Conservation (phyloP, 2,113 vertebrate genomes). For the Heterotilapia buettikoferi region DNA sequence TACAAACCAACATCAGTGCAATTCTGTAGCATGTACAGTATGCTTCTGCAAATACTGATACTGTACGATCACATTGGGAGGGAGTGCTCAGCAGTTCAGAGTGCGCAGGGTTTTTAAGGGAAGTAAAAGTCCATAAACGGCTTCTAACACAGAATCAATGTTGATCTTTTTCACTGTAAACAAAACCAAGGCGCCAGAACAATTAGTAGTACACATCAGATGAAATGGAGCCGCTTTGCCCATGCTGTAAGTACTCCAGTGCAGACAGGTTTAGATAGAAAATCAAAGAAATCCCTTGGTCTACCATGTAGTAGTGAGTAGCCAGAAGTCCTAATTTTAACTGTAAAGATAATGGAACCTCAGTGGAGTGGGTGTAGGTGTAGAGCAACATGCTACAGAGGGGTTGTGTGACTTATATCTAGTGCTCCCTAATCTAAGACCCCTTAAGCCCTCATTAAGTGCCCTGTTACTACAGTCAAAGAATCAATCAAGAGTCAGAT, state of each 20-base stretch:
- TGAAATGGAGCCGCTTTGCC: background rate
- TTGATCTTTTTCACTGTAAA: constrained; percentile 43
- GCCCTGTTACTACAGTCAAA: constrained; percentile 16
- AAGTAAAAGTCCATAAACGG: constrained; percentile 25
- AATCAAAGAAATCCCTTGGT: background rate
- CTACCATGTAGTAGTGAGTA: background rate
- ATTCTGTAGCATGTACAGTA: constrained; percentile 19
- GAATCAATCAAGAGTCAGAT: constrained; percentile 10
- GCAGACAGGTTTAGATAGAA: background rate
- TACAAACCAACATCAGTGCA: constrained; percentile 50
- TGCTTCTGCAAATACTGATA: background rate
- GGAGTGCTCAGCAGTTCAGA: constrained; percentile 31
- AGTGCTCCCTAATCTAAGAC: constrained; percentile 50
- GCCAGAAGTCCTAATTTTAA: background rate
- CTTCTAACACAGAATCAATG: constrained; percentile 15
- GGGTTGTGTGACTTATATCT: constrained; percentile 22
- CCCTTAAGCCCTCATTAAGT: constrained; percentile 15
- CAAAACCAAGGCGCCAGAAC: constrained; percentile 34
- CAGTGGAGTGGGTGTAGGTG: constrained; percentile 11
- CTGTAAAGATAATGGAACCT: constrained; percentile 19
- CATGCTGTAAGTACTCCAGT: constrained; percentile 20
- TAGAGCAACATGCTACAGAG: constrained; percentile 43
- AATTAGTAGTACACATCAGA: constrained; percentile 25
- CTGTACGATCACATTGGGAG: constrained; percentile 33
- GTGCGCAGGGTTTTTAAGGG: constrained; percentile 11